Conservation (phyloP, 2,888 invertebrate species). For the Noctua comes region DNA sequence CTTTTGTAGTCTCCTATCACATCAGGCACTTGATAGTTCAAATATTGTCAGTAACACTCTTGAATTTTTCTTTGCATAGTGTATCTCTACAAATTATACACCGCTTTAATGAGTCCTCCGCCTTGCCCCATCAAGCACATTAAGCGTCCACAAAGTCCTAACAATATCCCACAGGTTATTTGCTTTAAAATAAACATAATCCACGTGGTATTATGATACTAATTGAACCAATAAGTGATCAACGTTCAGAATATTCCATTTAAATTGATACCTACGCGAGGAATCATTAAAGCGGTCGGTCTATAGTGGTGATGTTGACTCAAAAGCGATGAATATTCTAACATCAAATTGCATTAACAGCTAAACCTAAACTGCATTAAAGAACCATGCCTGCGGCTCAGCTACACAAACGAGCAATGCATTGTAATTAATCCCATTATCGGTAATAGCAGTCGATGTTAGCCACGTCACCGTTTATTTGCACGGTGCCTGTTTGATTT, state of each 20-base stretch:
- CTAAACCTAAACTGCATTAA: constrained; percentile 17
- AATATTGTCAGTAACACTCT: not conserved
- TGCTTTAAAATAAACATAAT: too few relatives aligned
- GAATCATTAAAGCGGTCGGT: too few relatives aligned
- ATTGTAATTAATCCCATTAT: constrained; percentile 82
- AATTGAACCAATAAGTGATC: too few relatives aligned
- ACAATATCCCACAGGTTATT: too few relatives aligned
- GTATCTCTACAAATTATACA: not conserved
- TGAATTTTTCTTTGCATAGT: not conserved
- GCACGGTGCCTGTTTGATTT: constrained; percentile 77
- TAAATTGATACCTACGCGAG: too few relatives aligned
- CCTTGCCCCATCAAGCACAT: too few relatives aligned
- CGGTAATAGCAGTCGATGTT: constrained; percentile 78
- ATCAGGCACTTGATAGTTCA: too few relatives aligned
- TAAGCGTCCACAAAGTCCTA: too few relatives aligned
- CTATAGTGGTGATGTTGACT: not conserved
- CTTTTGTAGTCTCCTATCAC: not conserved
- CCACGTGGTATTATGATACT: too few relatives aligned
- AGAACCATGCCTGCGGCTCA: constrained; percentile 35
- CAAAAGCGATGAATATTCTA: not conserved
- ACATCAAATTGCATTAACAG: not conserved
- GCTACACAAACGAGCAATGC: constrained; percentile 67
- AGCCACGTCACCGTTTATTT: constrained; percentile 80
- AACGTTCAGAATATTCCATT: too few relatives aligned
- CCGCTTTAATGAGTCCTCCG: too few relatives aligned